A percentile compares a stretch with the other conserved stretches of the same genome.
Conservation (phyloP, 2,888 invertebrate species). For the Elegia similella region DNA sequence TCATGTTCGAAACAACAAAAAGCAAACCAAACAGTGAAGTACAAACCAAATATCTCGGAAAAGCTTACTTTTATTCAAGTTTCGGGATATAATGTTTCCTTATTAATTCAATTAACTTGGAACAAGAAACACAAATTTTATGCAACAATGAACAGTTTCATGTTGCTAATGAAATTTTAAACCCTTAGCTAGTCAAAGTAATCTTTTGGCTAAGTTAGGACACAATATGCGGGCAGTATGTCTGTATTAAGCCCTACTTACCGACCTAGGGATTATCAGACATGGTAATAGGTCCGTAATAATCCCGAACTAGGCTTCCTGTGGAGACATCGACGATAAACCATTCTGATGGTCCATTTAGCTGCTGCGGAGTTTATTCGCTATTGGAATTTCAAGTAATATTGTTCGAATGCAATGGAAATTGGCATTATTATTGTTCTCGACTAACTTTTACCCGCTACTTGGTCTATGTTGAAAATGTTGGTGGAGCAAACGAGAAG, state of each 20-base stretch:
- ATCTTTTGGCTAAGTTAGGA: conserved; percentile 19
- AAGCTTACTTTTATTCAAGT: conserved; percentile 5
- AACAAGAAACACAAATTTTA: conserved; percentile 5
- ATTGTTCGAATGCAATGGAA: conserved; percentile 5
- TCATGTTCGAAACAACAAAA: conserved; percentile 13
- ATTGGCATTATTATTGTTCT: not conserved
- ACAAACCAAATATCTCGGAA: not conserved
- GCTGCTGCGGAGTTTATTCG: not conserved
- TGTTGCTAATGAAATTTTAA: conserved; percentile 11
- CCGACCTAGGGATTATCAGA: conserved; percentile 27
- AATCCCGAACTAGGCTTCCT: conserved; percentile 13
- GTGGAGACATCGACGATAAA: conserved; percentile 9
- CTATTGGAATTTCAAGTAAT: conserved; percentile 13
- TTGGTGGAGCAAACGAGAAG: no score
- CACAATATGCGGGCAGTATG: conserved; percentile 31
- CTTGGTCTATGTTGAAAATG: no score
- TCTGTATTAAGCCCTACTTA: conserved; percentile 29
- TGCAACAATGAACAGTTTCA: conserved; percentile 6
- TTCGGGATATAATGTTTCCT: conserved; percentile 6
- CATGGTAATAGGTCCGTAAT: conserved; percentile 24
- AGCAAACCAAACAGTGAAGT: conserved; percentile 1
- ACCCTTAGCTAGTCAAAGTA: not conserved
- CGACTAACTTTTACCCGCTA: not conserved
- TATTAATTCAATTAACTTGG: conserved; percentile 6
- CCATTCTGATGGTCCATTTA: conserved; percentile 2